A percentile compares a stretch with the other conserved stretches of the same genome.
phyloP scores from a whole-genome alignment of 2,113 vertebrate genomes.

The Upupa epops region DNA sequence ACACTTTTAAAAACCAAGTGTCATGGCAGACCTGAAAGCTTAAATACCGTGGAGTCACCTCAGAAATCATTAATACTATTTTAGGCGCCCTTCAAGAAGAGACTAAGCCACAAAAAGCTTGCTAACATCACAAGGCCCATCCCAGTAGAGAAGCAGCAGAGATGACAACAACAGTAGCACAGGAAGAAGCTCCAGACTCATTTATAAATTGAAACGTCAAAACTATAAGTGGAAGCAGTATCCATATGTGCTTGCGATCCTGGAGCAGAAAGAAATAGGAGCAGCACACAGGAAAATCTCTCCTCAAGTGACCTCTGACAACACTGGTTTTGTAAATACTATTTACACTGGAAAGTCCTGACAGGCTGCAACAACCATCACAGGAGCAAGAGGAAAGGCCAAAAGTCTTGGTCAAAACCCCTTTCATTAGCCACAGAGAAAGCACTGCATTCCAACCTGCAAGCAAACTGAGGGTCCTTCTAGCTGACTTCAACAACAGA shows the following conservation, averaged over 20 bases:
- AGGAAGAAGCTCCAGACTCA: neutral
- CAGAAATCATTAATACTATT: neutral
- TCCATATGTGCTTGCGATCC: rapidly evolving
- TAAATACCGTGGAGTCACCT: neutral
- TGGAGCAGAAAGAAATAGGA: neutral
- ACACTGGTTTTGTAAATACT: neutral
- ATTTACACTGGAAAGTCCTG: neutral
- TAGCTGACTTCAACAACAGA: neutral
- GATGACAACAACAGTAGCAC: neutral
- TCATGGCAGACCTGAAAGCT: neutral
- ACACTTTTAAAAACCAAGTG: neutral
- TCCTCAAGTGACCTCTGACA: neutral
- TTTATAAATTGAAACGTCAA: slow-evolving; percentile 21
- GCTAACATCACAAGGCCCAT: neutral
- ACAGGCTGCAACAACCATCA: neutral
- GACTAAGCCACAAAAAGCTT: neutral
- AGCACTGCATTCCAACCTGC: neutral
- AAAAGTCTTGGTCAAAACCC: neutral
- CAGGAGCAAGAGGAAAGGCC: neutral
- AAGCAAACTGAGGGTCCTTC: neutral
- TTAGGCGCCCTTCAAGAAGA: neutral
- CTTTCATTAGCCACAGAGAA: neutral
- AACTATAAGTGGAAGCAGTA: neutral
- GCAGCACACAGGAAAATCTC: neutral
- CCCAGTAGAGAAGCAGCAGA: neutral